These are phyloP conservation scores for Cataglyphis albicans DNA, from an alignment of 2,888 invertebrate genomes.

Conservation along the genomic window DNA sequence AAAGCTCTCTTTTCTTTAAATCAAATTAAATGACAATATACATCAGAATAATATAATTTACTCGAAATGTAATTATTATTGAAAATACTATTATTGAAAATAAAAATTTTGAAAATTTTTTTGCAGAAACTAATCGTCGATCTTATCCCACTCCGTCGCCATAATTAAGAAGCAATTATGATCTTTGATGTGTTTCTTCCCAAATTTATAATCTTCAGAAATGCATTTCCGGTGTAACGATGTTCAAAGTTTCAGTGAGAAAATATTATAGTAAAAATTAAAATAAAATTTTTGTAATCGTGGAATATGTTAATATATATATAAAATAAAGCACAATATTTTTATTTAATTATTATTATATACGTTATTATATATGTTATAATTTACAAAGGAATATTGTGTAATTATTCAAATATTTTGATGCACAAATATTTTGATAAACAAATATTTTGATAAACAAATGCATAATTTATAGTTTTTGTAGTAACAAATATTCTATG, in stretches of 20 bases:
- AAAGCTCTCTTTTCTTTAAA: background rate
- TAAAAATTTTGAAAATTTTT: background rate
- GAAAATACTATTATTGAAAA: background rate
- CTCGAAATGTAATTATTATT: background rate
- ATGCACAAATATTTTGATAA: too few species aligned
- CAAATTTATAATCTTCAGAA: background rate
- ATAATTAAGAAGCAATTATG: background rate
- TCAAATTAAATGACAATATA: background rate
- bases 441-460: too few species aligned
- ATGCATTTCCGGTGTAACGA: background rate
- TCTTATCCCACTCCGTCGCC: background rate
- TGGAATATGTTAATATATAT: background rate
- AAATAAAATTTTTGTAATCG: background rate
- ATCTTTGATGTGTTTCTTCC: background rate
- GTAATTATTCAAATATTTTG: background rate
- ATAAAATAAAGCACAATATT: background rate
- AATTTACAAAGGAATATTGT: background rate
- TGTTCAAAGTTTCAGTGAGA: background rate
- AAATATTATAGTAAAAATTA: background rate
- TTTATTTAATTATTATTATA: background rate
- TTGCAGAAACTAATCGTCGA: background rate
- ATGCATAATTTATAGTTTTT: background rate
- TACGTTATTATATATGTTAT: background rate
- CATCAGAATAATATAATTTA: slow-evolving; percentile 22
- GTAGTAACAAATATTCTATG: background rate